Percentiles rank a stretch among this genome's conserved stretches.
phyloP scores from a whole-genome alignment of 2,888 invertebrate genomes.

The Didymodactylos carnosus region DNA sequence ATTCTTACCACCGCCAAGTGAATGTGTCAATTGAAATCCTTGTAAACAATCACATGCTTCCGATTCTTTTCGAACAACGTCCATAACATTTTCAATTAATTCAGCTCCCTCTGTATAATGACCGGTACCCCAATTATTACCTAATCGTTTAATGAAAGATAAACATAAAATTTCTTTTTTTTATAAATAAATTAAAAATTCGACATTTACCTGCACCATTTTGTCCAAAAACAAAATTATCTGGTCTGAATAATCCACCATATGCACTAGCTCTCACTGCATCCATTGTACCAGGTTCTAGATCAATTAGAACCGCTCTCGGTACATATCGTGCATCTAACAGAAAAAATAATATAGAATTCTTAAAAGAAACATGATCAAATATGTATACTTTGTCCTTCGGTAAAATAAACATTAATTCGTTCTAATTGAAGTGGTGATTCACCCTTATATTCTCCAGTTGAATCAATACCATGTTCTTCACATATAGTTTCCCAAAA shows the following conservation, averaged over 20 bases:
- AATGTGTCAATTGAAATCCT: conserved; percentile 41
- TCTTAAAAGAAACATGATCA: neutral
- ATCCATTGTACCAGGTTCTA: too few relatives aligned
- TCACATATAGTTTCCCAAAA: neutral
- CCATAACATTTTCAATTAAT: conserved; percentile 18
- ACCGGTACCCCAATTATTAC: conserved; percentile 71
- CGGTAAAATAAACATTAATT: neutral
- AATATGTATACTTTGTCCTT: neutral
- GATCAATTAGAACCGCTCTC: conserved; percentile 67
- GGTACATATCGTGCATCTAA: conserved; percentile 70
- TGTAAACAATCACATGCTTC: conserved; percentile 64
- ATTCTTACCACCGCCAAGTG: conserved; percentile 73
- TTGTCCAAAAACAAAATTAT: neutral
- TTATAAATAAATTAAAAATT: too few relatives aligned
- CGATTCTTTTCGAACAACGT: conserved; percentile 52
- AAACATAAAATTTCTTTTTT: too few relatives aligned
- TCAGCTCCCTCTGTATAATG: conserved; percentile 65
- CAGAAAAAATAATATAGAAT: neutral
- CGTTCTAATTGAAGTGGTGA: neutral
- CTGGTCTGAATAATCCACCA: neutral
- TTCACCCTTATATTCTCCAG: neutral
- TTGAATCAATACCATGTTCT: neutral
- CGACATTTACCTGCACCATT: too few relatives aligned
- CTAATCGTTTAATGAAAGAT: too few relatives aligned
- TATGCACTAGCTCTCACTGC: neutral